Conservation (phyloP, 2,797 vertebrate genomes). For the Anniella stebbinsi region DNA sequence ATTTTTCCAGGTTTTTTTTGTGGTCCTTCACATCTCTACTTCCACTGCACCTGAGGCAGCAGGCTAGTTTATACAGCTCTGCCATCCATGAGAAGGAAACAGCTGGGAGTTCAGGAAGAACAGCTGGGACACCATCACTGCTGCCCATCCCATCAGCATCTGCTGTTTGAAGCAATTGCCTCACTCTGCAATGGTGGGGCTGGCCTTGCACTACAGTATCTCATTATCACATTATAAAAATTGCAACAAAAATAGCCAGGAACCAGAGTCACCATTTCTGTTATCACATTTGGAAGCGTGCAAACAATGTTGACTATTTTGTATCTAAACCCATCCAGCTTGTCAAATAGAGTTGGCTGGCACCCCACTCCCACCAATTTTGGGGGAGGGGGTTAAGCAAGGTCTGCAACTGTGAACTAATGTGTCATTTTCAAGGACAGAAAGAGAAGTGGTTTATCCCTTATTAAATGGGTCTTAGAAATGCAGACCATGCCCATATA, state of each 20-base stretch:
- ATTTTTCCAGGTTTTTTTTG: no score
- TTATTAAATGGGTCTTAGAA: slow-evolving; percentile 36
- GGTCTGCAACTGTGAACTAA: slow-evolving; percentile 11
- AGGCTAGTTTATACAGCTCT: no score
- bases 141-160: no score
- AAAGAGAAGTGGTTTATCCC: slow-evolving; percentile 37
- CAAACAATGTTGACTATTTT: slow-evolving; percentile 14
- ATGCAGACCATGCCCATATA: slow-evolving; percentile 24
- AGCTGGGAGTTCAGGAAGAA: no score
- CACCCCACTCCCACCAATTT: not conserved
- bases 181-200: no score
- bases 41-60: no score
- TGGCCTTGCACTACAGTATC: no score
- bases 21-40: no score
- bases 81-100: no score
- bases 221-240: not conserved
- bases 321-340: slow-evolving; percentile 28
- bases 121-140: no score
- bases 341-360: slow-evolving; percentile 11
- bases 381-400: not conserved
- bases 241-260: not conserved
- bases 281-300: not conserved
- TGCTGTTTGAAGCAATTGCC: no score
- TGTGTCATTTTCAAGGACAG: slow-evolving; percentile 1
- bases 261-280: not conserved